Evolutionary conservation across 2,888 invertebrate species (phyloP).

Genomic region (Trachelus stipa): DNA sequence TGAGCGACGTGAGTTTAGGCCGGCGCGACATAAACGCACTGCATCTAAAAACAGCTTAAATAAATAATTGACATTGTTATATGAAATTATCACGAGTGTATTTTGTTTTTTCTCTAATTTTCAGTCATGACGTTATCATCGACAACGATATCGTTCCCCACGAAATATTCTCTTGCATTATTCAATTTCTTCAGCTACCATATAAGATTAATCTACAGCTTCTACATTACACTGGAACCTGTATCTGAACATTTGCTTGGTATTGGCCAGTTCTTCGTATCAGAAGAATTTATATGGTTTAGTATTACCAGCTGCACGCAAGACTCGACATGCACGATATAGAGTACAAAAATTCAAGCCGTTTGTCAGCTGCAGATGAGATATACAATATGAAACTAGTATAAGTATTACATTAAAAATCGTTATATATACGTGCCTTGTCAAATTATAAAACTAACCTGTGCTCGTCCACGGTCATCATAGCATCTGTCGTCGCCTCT

Average conservation of each 20-base stretch:
- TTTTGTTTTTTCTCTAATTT: neutral
- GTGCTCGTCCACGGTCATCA: slow-evolving; percentile 53
- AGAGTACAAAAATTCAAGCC: neutral
- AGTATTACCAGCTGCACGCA: neutral
- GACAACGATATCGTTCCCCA: neutral
- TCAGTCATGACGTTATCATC: neutral
- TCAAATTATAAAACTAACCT: slow-evolving; percentile 44
- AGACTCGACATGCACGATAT: neutral
- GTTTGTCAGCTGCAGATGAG: neutral
- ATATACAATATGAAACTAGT: neutral
- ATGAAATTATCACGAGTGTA: neutral
- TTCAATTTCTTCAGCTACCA: neutral
- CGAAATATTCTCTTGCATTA: neutral
- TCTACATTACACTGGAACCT: neutral
- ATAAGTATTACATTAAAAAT: neutral
- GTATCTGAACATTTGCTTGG: neutral
- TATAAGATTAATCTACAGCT: neutral
- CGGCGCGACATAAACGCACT: neutral
- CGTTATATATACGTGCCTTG: neutral
- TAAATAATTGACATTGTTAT: neutral
- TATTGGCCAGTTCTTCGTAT: neutral
- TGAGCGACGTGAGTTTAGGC: neutral
- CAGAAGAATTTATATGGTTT: neutral
- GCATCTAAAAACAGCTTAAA: neutral
- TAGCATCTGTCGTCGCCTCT: slow-evolving; percentile 62